Conservation (phyloP, 2,797 vertebrate genomes). For the Malacoctenus gilli region DNA sequence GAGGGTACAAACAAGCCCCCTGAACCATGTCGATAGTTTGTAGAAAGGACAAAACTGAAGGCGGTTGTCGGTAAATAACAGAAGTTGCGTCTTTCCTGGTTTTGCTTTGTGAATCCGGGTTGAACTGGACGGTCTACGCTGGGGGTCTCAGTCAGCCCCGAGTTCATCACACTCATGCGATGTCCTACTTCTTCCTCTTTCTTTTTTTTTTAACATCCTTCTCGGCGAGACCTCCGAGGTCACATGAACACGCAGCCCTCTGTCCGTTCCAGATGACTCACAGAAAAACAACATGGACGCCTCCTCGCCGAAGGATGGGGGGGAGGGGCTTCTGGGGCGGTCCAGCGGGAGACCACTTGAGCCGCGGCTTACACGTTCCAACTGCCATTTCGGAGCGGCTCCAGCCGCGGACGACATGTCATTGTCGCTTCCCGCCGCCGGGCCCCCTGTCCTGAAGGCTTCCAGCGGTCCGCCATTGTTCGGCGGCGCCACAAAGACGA, state of each 20-base stretch:
- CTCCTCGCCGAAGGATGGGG: constrained; percentile 27
- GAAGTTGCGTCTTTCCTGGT: no score
- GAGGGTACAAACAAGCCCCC: no score
- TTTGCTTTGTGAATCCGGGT: no score
- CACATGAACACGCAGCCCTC: not conserved
- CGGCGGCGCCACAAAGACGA: constrained; percentile 60
- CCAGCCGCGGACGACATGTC: constrained; percentile 40
- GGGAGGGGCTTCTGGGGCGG: constrained; percentile 9
- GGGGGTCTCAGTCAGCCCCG: no score
- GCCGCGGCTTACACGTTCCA: constrained; percentile 61
- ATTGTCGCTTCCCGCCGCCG: constrained; percentile 59
- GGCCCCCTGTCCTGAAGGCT: constrained; percentile 53
- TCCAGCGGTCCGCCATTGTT: constrained; percentile 61
- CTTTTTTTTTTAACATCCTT: no score
- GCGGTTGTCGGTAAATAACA: no score
- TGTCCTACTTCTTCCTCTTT: no score
- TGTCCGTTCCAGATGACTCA: constrained; percentile 11
- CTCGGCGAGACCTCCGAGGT: not conserved
- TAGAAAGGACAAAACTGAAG: no score
- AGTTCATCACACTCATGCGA: no score
- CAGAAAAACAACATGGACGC: not conserved
- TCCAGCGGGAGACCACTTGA: constrained; percentile 41
- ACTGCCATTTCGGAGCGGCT: constrained; percentile 34
- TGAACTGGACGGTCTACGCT: no score
- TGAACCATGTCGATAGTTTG: no score